Evolutionary conservation across 2,888 invertebrate species (phyloP).

Genomic region (Plagodis pulveraria): DNA sequence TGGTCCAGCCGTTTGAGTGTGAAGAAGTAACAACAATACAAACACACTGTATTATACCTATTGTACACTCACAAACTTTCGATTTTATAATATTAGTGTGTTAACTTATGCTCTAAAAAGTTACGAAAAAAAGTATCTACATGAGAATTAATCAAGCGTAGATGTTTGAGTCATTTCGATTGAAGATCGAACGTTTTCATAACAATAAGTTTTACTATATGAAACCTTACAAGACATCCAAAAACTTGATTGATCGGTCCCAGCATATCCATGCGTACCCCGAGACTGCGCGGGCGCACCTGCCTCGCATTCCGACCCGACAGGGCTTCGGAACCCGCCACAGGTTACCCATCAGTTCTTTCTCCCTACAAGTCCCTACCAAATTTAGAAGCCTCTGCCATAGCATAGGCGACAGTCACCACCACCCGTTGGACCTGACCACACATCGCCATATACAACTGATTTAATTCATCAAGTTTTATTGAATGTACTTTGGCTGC

Average conservation of each 20-base stretch:
- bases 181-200: constrained; percentile 2
- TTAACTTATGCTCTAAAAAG: too few relatives aligned
- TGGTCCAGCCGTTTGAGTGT: too few relatives aligned
- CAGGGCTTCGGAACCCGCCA: constrained; percentile 60
- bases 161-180: not conserved
- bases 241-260: constrained; percentile 21
- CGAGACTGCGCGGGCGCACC: constrained; percentile 60
- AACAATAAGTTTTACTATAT: not conserved
- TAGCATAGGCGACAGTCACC: constrained; percentile 13
- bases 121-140: too few relatives aligned
- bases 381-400: constrained; percentile 19
- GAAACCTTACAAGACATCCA: constrained; percentile 2
- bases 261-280: constrained; percentile 51
- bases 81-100: too few relatives aligned
- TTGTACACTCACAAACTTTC: too few relatives aligned
- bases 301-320: constrained; percentile 75
- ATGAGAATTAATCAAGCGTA: not conserved
- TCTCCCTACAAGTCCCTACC: constrained; percentile 13
- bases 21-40: too few relatives aligned
- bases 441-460: constrained; percentile 15
- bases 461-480: constrained; percentile 49
- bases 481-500: constrained; percentile 17
- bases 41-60: too few relatives aligned
- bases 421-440: constrained; percentile 1
- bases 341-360: constrained; percentile 33